Evolutionary conservation across 2,113 vertebrate species (phyloP), one percentile per base, ranked within the genome.

Genomic region (Aix galericulata): DNA sequence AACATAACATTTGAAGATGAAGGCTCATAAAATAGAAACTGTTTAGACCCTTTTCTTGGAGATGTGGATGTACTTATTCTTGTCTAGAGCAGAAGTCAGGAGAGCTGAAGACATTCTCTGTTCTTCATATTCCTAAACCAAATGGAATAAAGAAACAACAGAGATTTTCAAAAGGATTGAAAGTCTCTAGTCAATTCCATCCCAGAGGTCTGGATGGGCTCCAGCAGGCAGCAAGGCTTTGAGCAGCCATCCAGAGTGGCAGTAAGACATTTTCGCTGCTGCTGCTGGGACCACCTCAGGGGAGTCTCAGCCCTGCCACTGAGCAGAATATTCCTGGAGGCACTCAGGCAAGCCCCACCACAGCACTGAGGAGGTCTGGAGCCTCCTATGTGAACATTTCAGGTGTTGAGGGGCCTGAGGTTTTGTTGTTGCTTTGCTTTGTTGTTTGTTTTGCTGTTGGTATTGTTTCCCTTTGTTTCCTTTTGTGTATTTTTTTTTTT

Each of bases 361-460:
- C 50, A 52, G 50, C 23, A 26, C 12, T 25, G 23, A 52, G 23
- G 50, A 52, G 50, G 50, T 25, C 50, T 52, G 50, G 50, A 52
- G 50, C 50, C 50, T 52, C 50, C 23, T 25, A 14, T 26, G 23
- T 25, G 50, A 52, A 52, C 50, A 52, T 25, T 25, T 25, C 23
- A 52, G 50, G 22, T 25, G 50, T 25, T 52, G 50, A 52, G 50
- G 10, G 60, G 25, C 25, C 34, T 38, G 60, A 5, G 36, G 36
- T 27, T 63, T 18, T 27, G 34, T 38, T 12, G 56, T 59, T 36
- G 13, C 3, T 31, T 55, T 56, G 1, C 4, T 27, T 63, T 34
- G 31, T 5, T 2, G 18, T 15, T 3, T 13, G 13, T 0, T 44
- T 26, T 16, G 16, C 0, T 44, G 16, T 66, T 36, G 22, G 9